Base-by-base conservation (phyloP, 2,888 invertebrate species). In the Pyrrhia umbra region DNA sequence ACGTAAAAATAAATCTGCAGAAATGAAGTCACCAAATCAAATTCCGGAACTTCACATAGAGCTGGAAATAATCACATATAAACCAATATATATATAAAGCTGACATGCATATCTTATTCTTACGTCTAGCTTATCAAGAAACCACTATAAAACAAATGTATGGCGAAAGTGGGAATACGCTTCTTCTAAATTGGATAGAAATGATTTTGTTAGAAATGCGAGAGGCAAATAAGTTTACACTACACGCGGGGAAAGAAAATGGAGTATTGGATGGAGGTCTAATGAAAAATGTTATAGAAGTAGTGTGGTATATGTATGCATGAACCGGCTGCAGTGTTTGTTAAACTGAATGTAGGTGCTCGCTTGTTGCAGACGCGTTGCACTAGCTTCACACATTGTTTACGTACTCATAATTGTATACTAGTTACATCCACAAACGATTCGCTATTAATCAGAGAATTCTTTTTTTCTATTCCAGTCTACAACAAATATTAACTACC, bases 81-180 rank as follows among this genome's bases (percentile, higher is more conserved):
- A 50, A 66, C 46, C 69, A 57, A 75, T 71, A 75, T 72, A 60
- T 63, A 64, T 72, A 60, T 63, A 64, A 68, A 63, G 56, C 58
- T 49, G 49, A 73, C 75, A 75, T 83, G 82, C 83, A 83, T 66
- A 67, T 64, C 75, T 70, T 74, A 62, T 69, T 49, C 55, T 63
- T 58, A 62, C 56, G 23, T 80, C 67, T 62, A 60, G 39, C 27
- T 74, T 80, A 78, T 78, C 71, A 76, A 15, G 64, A 52, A 70
- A 61, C 62, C 65, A 62, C 78, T 77, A 73, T 54, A 57, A 65
- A 50, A 75, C 69, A 75, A 75, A 75, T 65, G 67, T 70, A 49
- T 55, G 45, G 30, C 25, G 57, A 63, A 59, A 64, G 64, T 57
- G 46, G 66, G 50, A 75, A 61, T 57, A 70, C 65, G 73, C 65